A percentile compares a stretch with the other conserved stretches of the same genome.
Evolutionary conservation across 2,888 invertebrate species (phyloP).

Genomic region (Anorthoa munda): DNA sequence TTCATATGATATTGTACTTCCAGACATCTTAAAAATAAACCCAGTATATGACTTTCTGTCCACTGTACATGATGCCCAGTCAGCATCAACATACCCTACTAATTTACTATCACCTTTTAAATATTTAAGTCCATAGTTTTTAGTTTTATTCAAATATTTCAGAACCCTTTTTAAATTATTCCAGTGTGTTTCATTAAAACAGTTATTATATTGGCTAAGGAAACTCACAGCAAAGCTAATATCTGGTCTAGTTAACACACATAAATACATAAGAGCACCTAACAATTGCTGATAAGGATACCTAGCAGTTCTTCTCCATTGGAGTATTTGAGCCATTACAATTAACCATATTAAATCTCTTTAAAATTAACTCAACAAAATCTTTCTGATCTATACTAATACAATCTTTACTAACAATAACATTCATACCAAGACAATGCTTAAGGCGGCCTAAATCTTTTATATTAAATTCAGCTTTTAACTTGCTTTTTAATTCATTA

Average conservation of each 20-base stretch:
- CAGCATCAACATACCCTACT: too few species aligned
- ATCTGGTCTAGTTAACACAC: not conserved
- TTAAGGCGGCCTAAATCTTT: too few species aligned
- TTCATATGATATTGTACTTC: too few species aligned
- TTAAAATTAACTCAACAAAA: too few species aligned
- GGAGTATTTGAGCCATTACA: not conserved
- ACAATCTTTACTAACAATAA: not conserved
- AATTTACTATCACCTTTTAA: too few species aligned
- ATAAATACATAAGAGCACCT: not conserved
- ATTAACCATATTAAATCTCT: not conserved
- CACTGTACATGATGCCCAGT: too few species aligned
- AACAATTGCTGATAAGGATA: not conserved
- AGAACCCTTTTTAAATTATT: not conserved
- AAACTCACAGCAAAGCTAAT: not conserved
- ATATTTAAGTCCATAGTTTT: too few species aligned
- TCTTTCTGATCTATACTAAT: too few species aligned
- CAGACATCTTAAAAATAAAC: too few species aligned
- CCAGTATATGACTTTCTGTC: too few species aligned
- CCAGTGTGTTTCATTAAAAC: not conserved
- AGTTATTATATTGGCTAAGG: not conserved
- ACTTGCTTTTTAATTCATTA: too few species aligned
- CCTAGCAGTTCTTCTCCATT: not conserved
- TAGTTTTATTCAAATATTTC: not conserved
- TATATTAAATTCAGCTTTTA: not conserved
- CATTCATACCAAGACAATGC: too few species aligned